Percentiles rank a stretch among this genome's conserved stretches.
phyloP scores from a whole-genome alignment of 2,797 vertebrate species.

The Semotilus atromaculatus region DNA sequence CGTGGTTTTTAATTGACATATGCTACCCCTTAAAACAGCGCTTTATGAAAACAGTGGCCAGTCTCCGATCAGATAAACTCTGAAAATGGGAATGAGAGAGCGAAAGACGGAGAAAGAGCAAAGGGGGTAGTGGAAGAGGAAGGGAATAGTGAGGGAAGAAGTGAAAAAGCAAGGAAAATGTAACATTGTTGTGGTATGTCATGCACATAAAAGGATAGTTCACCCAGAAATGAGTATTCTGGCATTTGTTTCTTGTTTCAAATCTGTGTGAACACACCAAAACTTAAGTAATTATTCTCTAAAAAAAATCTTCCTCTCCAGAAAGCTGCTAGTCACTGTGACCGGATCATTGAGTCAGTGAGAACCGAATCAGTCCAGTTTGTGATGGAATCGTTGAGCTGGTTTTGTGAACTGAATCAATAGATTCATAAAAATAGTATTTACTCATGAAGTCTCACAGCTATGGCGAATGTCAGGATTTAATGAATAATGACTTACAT shows the following conservation, averaged over 20 bases:
- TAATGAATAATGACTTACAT: neutral
- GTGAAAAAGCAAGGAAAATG: slow-evolving; percentile 50
- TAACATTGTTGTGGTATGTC: slow-evolving; percentile 9
- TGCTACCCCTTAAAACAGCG: slow-evolving; percentile 82
- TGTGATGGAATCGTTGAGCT: neutral
- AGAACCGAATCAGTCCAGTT: neutral
- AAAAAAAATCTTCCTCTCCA: neutral
- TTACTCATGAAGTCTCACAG: neutral
- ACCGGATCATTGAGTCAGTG: neutral
- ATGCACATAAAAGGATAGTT: neutral
- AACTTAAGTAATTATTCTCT: neutral
- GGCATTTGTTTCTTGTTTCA: neutral
- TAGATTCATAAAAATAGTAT: neutral
- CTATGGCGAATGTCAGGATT: neutral
- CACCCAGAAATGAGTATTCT: neutral
- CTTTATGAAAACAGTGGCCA: slow-evolving; percentile 83
- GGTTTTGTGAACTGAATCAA: no score
- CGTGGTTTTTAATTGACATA: slow-evolving; percentile 79
- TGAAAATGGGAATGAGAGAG: slow-evolving; percentile 72
- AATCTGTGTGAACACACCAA: neutral
- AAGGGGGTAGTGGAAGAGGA: slow-evolving; percentile 56
- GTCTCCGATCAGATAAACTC: slow-evolving; percentile 81
- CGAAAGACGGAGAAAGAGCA: slow-evolving; percentile 46
- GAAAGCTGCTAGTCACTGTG: neutral
- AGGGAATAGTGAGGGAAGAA: slow-evolving; percentile 60